A percentile compares a stretch with the other conserved stretches of the same genome.
Evolutionary conservation across 2,888 invertebrate species (phyloP).

Genomic region (Hyposoter didymator): DNA sequence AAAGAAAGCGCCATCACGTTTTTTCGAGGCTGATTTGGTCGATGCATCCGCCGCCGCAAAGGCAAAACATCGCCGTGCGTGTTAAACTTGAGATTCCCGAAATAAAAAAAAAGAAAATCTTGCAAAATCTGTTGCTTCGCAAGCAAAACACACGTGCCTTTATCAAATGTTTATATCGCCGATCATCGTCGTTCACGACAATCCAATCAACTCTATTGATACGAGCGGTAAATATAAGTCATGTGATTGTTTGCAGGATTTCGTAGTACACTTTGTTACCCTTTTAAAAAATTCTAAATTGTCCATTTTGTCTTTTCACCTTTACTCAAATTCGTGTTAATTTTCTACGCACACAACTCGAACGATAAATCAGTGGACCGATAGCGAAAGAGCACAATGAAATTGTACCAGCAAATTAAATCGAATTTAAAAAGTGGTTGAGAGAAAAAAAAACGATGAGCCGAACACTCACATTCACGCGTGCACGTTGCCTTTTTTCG

Average conservation of each 20-base stretch:
- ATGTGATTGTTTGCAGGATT: constrained; percentile 80
- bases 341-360: constrained; percentile 73
- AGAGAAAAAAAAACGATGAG: not conserved
- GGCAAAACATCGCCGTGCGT: not conserved
- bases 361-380: constrained; percentile 50
- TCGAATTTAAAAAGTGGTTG: not conserved
- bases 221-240: constrained; percentile 72
- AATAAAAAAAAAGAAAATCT: constrained; percentile 6
- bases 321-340: constrained; percentile 76
- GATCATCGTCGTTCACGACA: constrained; percentile 62
- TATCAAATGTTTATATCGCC: constrained; percentile 35
- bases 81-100: not conserved
- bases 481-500: not conserved
- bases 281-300: constrained; percentile 76
- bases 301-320: constrained; percentile 74
- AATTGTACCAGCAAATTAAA: constrained; percentile 17
- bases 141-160: constrained; percentile 73
- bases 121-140: constrained; percentile 22
- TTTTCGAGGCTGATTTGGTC: constrained; percentile 24
- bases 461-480: not conserved
- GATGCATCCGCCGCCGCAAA: not conserved
- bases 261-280: constrained; percentile 79
- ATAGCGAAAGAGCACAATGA: constrained; percentile 14
- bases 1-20: not conserved
- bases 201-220: constrained; percentile 44